Evolutionary conservation across 2,797 vertebrate species (phyloP).

Genomic region (Zalophus californianus): DNA sequence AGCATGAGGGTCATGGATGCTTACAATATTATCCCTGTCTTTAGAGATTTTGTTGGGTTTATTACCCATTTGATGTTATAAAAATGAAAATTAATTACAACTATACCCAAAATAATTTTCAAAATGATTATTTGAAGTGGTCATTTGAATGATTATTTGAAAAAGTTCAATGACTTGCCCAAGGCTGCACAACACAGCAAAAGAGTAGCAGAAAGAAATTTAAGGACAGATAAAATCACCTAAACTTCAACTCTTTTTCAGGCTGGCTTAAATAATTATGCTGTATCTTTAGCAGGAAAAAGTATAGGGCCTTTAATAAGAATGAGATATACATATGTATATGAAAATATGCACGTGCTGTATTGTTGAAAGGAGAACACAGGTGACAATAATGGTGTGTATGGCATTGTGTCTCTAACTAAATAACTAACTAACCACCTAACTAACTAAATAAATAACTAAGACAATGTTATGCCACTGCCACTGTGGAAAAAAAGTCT

Average conservation of each 20-base stretch:
- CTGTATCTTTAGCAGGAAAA: neutral
- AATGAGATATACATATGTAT: neutral
- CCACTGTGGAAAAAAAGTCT: neutral
- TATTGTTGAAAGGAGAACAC: neutral
- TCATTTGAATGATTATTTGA: neutral
- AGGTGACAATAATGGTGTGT: neutral
- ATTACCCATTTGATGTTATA: neutral
- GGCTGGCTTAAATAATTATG: neutral
- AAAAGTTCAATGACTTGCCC: neutral
- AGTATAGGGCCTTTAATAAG: neutral
- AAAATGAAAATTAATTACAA: constrained; percentile 36
- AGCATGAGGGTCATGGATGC: neutral
- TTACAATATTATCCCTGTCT: neutral
- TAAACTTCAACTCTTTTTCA: neutral
- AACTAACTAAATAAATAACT: neutral
- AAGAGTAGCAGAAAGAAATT: neutral
- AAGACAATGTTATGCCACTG: neutral
- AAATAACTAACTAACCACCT: neutral
- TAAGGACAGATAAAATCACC: neutral
- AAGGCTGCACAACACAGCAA: neutral
- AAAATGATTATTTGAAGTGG: constrained; percentile 6
- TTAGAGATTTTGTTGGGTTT: neutral
- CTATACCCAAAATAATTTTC: neutral
- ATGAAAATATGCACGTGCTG: neutral
- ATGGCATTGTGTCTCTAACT: neutral